A percentile compares a stretch with the other conserved stretches of the same genome.
Conservation (phyloP, 2,797 vertebrate genomes). For the Enteromius anoplus region DNA sequence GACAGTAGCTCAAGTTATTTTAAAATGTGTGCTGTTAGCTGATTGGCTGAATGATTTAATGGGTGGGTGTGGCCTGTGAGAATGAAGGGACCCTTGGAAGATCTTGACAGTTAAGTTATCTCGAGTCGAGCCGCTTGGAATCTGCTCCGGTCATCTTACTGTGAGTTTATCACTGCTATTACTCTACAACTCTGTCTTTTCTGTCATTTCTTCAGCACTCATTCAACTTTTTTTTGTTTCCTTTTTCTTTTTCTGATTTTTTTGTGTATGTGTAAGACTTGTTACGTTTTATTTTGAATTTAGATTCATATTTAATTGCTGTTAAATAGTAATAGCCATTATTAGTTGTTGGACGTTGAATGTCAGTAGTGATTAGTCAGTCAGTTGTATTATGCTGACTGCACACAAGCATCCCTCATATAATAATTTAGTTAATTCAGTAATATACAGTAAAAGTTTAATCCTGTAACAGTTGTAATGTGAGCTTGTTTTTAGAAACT, state of each 20-base stretch:
- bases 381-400: background rate
- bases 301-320: background rate
- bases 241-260: background rate
- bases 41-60: conserved; percentile 61
- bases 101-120: conserved; percentile 53
- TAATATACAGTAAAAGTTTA: background rate
- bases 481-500: background rate
- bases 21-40: conserved; percentile 69
- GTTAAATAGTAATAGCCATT: background rate
- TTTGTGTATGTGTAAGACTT: background rate
- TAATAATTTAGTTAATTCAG: background rate
- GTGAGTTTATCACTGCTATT: conserved; percentile 66
- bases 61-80: conserved; percentile 53
- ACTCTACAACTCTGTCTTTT: background rate
- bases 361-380: background rate
- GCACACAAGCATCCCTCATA: background rate
- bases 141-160: conserved; percentile 48
- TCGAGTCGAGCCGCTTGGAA: conserved; percentile 26
- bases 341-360: background rate
- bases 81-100: conserved; percentile 51
- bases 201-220: background rate
- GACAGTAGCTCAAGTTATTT: conserved; percentile 75
- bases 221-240: background rate
- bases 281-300: background rate
- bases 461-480: background rate